A percentile compares a stretch with the other conserved stretches of the same genome.
These are phyloP conservation scores for Dipodomys merriami DNA, from an alignment of 2,113 vertebrate genomes.

Conservation along the genomic window DNA sequence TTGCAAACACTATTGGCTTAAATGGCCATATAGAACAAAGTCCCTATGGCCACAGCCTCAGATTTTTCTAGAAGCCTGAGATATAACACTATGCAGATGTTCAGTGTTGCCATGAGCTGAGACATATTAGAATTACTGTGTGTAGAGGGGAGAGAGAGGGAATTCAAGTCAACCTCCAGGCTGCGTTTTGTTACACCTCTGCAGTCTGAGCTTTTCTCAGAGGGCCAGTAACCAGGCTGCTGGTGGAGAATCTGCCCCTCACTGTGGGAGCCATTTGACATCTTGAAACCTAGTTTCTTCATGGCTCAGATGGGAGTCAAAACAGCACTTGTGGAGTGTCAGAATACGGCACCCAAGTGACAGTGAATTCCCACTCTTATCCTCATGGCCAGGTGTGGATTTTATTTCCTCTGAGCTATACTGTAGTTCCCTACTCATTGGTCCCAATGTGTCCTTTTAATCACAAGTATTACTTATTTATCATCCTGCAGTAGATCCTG, in stretches of 20 bases:
- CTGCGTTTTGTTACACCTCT: neutral
- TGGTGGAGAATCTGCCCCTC: neutral
- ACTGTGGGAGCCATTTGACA: neutral
- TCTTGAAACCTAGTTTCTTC: neutral
- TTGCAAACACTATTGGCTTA: neutral
- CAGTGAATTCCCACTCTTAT: neutral
- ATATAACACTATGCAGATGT: neutral
- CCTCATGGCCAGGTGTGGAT: neutral
- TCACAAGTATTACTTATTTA: slow-evolving; percentile 9
- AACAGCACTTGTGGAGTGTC: neutral
- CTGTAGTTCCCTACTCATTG: neutral
- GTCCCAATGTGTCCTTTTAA: neutral
- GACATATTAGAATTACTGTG: neutral
- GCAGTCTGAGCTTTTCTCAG: neutral
- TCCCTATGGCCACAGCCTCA: neutral
- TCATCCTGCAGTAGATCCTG: neutral
- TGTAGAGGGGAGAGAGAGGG: no score
- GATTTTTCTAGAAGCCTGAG: neutral
- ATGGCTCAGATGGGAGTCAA: neutral
- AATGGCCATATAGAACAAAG: neutral
- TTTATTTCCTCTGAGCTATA: neutral
- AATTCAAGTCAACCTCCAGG: neutral
- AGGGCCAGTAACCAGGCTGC: neutral
- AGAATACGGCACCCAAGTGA: neutral
- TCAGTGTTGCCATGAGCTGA: neutral